Percentiles rank a stretch among this genome's conserved stretches.
phyloP scores from a whole-genome alignment of 2,113 vertebrate species.

The Perccottus glenii region DNA sequence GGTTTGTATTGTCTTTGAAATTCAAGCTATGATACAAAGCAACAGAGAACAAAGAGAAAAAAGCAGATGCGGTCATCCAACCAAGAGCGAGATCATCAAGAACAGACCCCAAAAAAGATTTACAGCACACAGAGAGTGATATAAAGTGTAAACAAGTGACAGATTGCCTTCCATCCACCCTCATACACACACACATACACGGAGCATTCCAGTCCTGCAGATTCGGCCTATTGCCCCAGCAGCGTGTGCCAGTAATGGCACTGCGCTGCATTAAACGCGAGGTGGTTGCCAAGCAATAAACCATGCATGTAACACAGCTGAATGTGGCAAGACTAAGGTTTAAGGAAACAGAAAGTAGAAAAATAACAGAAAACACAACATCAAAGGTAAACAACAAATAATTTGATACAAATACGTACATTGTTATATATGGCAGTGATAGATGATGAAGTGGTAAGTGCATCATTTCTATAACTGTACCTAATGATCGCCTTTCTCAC shows the following conservation, averaged over 20 bases:
- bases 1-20: slow-evolving; percentile 6
- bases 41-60: slow-evolving; percentile 15
- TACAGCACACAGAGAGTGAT: slow-evolving; percentile 58
- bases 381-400: slow-evolving; percentile 19
- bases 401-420: neutral
- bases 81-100: slow-evolving; percentile 42
- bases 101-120: slow-evolving; percentile 55
- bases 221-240: slow-evolving; percentile 61
- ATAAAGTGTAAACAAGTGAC: slow-evolving; percentile 71
- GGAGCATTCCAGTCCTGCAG: slow-evolving; percentile 54
- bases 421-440: no score
- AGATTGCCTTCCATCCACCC: slow-evolving; percentile 66
- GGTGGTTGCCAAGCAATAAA: slow-evolving; percentile 35
- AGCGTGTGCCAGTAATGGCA: slow-evolving; percentile 50
- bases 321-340: slow-evolving; percentile 20
- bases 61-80: slow-evolving; percentile 37
- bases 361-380: slow-evolving; percentile 7
- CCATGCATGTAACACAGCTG: slow-evolving; percentile 14
- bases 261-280: slow-evolving; percentile 38
- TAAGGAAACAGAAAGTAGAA: slow-evolving; percentile 15
- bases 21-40: slow-evolving; percentile 27
- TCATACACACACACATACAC: slow-evolving; percentile 23
- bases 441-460: no score
- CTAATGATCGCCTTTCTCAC: no score
- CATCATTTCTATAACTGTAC: no score